These are phyloP conservation scores for Aphelinus atriplicis DNA, from an alignment of 1,140 invertebrate species.

Conservation along the genomic window DNA sequence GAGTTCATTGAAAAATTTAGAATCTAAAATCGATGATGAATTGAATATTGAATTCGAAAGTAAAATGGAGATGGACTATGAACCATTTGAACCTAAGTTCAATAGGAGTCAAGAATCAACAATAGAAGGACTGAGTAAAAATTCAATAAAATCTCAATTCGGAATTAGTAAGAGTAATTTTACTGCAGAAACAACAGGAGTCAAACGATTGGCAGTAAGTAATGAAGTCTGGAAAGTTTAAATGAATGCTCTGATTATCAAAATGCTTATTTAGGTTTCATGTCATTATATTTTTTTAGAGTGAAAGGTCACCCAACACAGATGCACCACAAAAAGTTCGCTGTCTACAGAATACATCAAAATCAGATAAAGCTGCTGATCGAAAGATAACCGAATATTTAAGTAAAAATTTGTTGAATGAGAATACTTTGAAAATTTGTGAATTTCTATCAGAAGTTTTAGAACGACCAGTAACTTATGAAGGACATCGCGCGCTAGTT, in stretches of 20 bases:
- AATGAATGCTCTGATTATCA: no score
- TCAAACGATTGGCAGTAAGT: slow-evolving; percentile 42
- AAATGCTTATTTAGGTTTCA: no score
- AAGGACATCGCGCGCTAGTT: slow-evolving; percentile 43
- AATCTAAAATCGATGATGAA: slow-evolving; percentile 1
- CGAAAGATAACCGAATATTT: slow-evolving; percentile 48
- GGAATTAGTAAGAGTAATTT: not conserved
- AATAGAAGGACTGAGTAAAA: slow-evolving; percentile 1
- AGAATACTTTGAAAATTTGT: slow-evolving; percentile 40
- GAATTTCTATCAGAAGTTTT: slow-evolving; percentile 50
- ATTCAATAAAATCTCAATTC: not conserved
- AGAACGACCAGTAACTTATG: slow-evolving; percentile 32
- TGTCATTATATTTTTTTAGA: slow-evolving; percentile 28
- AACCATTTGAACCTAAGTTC: not conserved
- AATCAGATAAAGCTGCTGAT: slow-evolving; percentile 19
- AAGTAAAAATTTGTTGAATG: slow-evolving; percentile 2
- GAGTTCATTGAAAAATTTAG: slow-evolving; percentile 2
- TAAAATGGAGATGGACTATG: slow-evolving; percentile 1
- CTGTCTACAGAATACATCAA: slow-evolving; percentile 39
- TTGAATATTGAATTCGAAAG: slow-evolving; percentile 10
- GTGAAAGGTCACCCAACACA: slow-evolving; percentile 29
- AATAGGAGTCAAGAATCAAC: not conserved
- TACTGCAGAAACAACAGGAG: slow-evolving; percentile 1
- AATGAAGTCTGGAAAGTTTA: no score
- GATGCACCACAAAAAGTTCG: slow-evolving; percentile 42